phyloP scores from a whole-genome alignment of 2,888 invertebrate species.

The Taenaris catops region DNA sequence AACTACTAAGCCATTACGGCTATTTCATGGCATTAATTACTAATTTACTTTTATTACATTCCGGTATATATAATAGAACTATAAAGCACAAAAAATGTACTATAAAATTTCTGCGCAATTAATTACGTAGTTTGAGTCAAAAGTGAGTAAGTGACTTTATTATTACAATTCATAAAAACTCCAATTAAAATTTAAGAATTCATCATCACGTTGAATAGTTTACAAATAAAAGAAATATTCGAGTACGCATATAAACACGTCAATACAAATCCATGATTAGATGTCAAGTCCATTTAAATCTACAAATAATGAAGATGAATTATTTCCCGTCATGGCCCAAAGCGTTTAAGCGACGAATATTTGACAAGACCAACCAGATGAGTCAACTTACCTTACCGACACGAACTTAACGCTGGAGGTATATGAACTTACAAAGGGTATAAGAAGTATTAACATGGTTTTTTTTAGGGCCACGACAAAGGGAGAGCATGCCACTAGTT shows the following conservation, averaged over 20 bases:
- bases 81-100: no score
- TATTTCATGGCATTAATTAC: no score
- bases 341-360: slow-evolving; percentile 39
- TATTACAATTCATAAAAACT: no score
- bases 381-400: slow-evolving; percentile 40
- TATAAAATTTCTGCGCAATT: no score
- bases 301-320: slow-evolving; percentile 20
- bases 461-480: slow-evolving; percentile 38
- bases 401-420: slow-evolving; percentile 47
- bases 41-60: no score
- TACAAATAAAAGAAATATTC: neutral
- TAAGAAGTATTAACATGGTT: slow-evolving; percentile 33
- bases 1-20: no score
- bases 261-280: slow-evolving; percentile 11
- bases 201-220: no score
- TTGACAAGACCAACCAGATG: slow-evolving; percentile 37
- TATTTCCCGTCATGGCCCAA: slow-evolving; percentile 24
- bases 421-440: slow-evolving; percentile 43
- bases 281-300: slow-evolving; percentile 18
- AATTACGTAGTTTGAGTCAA: no score
- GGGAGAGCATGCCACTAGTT: slow-evolving; percentile 44
- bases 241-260: slow-evolving; percentile 1
- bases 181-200: no score
- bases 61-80: no score
- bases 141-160: no score